A percentile compares a stretch with the other conserved stretches of the same genome.
Conservation (phyloP, 2,888 invertebrate genomes). For the Rhogogaster chlorosoma region DNA sequence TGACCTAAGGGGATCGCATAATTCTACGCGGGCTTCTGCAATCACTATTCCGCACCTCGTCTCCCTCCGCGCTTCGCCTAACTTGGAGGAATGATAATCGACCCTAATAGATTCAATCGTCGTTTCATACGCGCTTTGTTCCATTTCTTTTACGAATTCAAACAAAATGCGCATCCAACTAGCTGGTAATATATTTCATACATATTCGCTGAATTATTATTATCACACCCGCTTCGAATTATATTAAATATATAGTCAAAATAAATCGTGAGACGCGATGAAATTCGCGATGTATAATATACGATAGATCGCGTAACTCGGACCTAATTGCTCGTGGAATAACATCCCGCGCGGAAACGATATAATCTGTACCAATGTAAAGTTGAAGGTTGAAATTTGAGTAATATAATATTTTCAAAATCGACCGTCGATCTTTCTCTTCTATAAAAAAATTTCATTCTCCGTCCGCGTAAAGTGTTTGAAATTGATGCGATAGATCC, state of each 20-base stretch:
- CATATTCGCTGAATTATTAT: not conserved
- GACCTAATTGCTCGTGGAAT: not conserved
- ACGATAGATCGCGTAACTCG: not conserved
- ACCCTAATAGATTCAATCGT: slow-evolving; percentile 38
- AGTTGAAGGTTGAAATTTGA: not conserved
- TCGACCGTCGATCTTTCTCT: not conserved
- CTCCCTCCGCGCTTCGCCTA: not conserved
- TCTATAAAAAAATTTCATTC: not conserved
- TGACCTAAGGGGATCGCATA: slow-evolving; percentile 9
- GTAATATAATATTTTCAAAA: not conserved
- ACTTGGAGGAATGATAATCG: slow-evolving; percentile 24
- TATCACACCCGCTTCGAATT: not conserved
- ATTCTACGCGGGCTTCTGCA: slow-evolving; percentile 25
- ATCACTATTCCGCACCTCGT: not conserved
- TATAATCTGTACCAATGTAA: not conserved
- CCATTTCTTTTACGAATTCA: slow-evolving; percentile 18
- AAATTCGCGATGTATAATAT: not conserved
- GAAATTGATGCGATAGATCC: not conserved
- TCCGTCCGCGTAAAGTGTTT: not conserved
- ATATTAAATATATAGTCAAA: not conserved
- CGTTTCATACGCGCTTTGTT: slow-evolving; percentile 5
- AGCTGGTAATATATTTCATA: not conserved
- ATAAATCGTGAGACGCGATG: not conserved
- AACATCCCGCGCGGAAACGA: not conserved
- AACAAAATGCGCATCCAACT: not conserved